These are phyloP conservation scores for Dasyprocta punctata DNA, from an alignment of 2,113 vertebrate genomes.

Conservation along the genomic window DNA sequence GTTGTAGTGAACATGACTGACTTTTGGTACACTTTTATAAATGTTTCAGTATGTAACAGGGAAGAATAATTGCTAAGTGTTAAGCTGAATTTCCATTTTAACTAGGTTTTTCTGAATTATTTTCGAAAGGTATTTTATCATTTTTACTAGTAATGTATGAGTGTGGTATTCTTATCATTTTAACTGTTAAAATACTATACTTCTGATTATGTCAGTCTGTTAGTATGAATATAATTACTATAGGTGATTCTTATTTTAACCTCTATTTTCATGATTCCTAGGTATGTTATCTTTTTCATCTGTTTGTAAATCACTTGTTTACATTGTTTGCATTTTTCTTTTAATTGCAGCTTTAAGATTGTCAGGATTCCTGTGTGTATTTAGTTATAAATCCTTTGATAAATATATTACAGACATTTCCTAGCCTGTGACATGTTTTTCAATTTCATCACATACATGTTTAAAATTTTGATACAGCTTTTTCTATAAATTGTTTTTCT, in stretches of 20 bases:
- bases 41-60: background rate
- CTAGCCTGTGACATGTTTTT: background rate
- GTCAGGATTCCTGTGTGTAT: background rate
- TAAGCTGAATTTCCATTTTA: background rate
- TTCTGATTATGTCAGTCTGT: background rate
- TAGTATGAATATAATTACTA: background rate
- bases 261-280: background rate
- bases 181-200: background rate
- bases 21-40: background rate
- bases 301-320: background rate
- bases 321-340: background rate
- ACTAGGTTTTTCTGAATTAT: background rate
- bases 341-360: background rate
- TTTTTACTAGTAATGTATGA: background rate
- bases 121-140: background rate
- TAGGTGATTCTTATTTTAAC: background rate
- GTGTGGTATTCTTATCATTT: background rate
- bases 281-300: background rate
- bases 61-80: background rate
- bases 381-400: background rate
- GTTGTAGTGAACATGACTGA: background rate
- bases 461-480: conserved; percentile 6
- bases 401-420: background rate
- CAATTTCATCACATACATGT: background rate
- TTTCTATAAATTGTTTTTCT: background rate